Evolutionary conservation across 1,140 invertebrate species (phyloP), one percentile per base, ranked within the genome.

Genomic region (Diachasma alloeum): DNA sequence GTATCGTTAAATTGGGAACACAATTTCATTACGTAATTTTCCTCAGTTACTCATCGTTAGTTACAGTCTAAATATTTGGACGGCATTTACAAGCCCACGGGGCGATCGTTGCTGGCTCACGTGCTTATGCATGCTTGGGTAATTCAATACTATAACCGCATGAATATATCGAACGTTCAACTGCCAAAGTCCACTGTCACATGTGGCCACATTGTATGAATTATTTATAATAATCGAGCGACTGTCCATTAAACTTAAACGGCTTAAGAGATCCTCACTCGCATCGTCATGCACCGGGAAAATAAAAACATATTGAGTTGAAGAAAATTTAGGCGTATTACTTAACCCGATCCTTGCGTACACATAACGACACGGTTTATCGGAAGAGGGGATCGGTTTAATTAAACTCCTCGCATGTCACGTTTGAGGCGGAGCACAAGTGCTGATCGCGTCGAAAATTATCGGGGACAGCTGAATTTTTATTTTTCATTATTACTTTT

Each of bases 361-460:
- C 44, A 36, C 44, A 37, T 75, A 70, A 69, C 36, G n/a, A 73
- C 31, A 56, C 17, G 17, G 17, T 44, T 39, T 72, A 72, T 76
- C 68, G 37, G 8, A 42, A 26, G 63, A 76, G 39, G 69, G 75
- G 75, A 72, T 76, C 75, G 31, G 46, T 76, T 76, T 76, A 76
- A 76, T 76, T 76, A 66, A 72, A 76, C 68, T 24, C 37, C 56
- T 72, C 22, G 56, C 69, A 76, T 72, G 69, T 76, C 69, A 72
- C 75, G 75, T 76, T 76, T 72, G 63, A 31, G 11, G 46, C 24
- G 56, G 70, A 76, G 22, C 17, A 10, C 63, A 76, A 70, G 68
- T 44, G 37, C 39, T 59, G 75, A 76, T 76, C 69, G 53, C 70
- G 69, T 67, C 39, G 69, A 72, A 76, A 76, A 76, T 76, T 76